A percentile compares a stretch with the other conserved stretches of the same genome.
These are phyloP conservation scores for Gymnothorax javanicus DNA, from an alignment of 2,797 vertebrate species.

Conservation along the genomic window DNA sequence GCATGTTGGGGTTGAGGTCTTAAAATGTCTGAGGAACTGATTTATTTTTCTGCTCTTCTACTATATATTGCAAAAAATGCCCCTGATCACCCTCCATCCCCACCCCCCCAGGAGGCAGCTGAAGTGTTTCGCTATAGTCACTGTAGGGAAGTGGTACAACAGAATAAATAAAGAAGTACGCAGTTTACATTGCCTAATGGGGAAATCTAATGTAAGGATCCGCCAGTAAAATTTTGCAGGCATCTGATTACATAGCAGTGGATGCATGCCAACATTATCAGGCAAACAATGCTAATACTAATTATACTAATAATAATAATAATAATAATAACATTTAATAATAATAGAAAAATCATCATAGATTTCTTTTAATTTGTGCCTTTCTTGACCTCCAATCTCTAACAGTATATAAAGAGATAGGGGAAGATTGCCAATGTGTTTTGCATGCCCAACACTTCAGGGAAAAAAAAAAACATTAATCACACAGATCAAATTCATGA, in stretches of 20 bases:
- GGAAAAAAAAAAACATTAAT: background rate
- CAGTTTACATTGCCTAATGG: background rate
- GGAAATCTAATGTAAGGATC: background rate
- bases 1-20: background rate
- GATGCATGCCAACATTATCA: background rate
- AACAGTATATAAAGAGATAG: background rate
- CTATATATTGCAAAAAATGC: background rate
- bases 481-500: no score
- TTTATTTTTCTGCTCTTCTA: background rate
- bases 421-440: background rate
- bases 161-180: background rate
- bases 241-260: background rate
- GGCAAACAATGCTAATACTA: background rate
- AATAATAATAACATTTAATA: background rate
- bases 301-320: background rate
- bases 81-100: conserved; percentile 24
- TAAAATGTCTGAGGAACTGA: background rate
- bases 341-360: background rate
- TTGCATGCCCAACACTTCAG: background rate
- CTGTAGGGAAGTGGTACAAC: background rate
- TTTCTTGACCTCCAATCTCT: background rate
- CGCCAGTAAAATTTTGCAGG: background rate
- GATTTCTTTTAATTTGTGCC: background rate
- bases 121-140: background rate
- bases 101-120: background rate